Evolutionary conservation across 2,113 vertebrate genomes (phyloP).

Genomic region (Falco punctatus): DNA sequence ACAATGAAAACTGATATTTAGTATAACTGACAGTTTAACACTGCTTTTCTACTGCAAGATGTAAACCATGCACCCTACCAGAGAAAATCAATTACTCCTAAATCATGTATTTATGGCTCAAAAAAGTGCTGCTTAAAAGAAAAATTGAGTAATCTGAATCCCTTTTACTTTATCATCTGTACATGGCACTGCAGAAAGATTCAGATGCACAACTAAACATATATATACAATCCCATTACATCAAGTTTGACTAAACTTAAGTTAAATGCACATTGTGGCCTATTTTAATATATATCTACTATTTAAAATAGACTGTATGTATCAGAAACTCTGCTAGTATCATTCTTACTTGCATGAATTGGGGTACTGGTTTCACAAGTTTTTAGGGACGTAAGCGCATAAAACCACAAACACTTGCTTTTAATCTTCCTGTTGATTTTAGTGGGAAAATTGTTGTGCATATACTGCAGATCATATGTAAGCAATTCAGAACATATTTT

Average conservation of each 20-base stretch:
- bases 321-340: background rate
- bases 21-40: background rate
- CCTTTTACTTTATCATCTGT: background rate
- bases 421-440: background rate
- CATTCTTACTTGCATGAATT: background rate
- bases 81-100: conserved; percentile 33
- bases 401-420: background rate
- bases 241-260: background rate
- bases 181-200: background rate
- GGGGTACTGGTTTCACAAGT: rapidly evolving
- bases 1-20: background rate
- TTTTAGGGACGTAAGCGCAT: rapidly evolving
- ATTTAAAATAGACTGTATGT: background rate
- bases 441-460: background rate
- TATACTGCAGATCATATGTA: background rate
- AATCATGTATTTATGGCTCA: background rate
- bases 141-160: background rate
- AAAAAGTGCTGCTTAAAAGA: background rate
- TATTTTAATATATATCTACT: background rate
- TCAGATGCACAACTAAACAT: background rate
- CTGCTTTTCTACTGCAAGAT: background rate
- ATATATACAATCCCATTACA: background rate
- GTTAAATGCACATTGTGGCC: background rate
- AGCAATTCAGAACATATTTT: background rate
- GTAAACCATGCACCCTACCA: background rate